Evolutionary conservation across 2,888 invertebrate genomes (phyloP).

Genomic region (Lumbricus terrestris): DNA sequence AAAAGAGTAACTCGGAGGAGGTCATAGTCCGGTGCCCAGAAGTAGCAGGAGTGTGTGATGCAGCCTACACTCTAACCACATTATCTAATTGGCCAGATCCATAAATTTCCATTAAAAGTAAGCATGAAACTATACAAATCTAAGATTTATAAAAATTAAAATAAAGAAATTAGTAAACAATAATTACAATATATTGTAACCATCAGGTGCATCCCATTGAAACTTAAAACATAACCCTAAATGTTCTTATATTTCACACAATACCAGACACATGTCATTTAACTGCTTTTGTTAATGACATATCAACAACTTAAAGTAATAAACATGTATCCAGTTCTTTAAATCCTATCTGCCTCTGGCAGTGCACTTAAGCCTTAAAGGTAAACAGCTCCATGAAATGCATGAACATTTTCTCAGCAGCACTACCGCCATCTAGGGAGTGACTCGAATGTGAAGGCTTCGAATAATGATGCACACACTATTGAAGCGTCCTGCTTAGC

Average conservation of each 20-base stretch:
- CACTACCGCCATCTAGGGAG: neutral
- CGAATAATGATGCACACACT: neutral
- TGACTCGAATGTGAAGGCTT: neutral
- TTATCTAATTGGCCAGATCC: too few species aligned
- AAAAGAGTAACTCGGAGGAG: too few species aligned
- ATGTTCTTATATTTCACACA: neutral
- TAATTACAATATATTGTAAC: too few species aligned
- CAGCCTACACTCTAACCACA: too few species aligned
- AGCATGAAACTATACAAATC: neutral
- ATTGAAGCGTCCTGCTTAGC: neutral
- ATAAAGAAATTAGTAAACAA: neutral
- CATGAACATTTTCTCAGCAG: neutral
- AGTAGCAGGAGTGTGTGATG: too few species aligned
- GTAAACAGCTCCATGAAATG: neutral
- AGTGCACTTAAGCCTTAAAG: too few species aligned
- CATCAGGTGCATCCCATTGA: too few species aligned
- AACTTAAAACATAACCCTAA: too few species aligned
- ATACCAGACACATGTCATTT: neutral
- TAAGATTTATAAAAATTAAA: neutral
- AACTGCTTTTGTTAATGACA: neutral
- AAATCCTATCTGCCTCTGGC: neutral
- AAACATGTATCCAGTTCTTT: neutral
- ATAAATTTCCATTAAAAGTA: too few species aligned
- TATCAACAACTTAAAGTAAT: neutral
- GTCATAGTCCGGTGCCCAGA: too few species aligned